Conservation (phyloP, 2,888 invertebrate species). For the Erannis defoliaria region DNA sequence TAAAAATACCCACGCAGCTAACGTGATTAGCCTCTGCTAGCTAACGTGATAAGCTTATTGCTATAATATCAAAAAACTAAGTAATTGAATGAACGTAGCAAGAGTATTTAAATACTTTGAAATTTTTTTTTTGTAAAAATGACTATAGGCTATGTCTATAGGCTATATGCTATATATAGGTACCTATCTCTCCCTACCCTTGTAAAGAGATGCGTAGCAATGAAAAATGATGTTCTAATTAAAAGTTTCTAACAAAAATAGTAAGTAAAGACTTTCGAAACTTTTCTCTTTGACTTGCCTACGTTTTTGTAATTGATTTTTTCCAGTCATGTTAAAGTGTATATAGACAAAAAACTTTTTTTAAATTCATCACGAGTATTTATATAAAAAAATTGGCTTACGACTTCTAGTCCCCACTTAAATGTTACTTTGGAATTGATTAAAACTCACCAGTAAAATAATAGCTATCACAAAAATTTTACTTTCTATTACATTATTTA, state of each 20-base stretch:
- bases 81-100: too few relatives aligned
- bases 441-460: neutral
- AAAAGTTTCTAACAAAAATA: slow-evolving; percentile 28
- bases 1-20: too few relatives aligned
- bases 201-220: slow-evolving; percentile 14
- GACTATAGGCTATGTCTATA: too few relatives aligned
- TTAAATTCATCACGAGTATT: neutral
- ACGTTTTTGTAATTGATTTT: slow-evolving; percentile 21
- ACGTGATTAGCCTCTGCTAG: too few relatives aligned
- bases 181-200: too few relatives aligned
- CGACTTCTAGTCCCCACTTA: too few relatives aligned
- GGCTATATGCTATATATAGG: slow-evolving; percentile 21
- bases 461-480: neutral
- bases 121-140: too few relatives aligned
- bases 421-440: too few relatives aligned
- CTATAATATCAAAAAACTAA: too few relatives aligned
- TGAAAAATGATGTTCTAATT: slow-evolving; percentile 24
- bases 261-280: slow-evolving; percentile 16
- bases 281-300: slow-evolving; percentile 1
- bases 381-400: too few relatives aligned
- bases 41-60: too few relatives aligned
- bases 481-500: neutral
- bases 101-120: too few relatives aligned
- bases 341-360: neutral
- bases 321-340: neutral